These are phyloP conservation scores for Drosophila bocqueti DNA, from an alignment of 1,140 invertebrate genomes.

Conservation along the genomic window DNA sequence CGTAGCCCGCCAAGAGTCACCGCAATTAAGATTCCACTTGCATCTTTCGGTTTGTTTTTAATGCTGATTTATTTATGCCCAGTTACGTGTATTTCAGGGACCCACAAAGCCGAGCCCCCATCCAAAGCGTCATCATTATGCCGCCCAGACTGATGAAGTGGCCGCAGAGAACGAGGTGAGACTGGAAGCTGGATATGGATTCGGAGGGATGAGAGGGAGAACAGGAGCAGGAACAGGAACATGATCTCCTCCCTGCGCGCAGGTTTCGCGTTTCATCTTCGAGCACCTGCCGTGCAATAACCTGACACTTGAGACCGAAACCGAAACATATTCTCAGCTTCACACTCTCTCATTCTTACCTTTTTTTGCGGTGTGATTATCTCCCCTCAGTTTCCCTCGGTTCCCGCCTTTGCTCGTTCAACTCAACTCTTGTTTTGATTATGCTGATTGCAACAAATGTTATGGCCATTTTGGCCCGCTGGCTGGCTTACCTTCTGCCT, in stretches of 20 bases:
- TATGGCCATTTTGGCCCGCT: slow-evolving; percentile 30
- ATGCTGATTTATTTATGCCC: slow-evolving; percentile 54
- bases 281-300: slow-evolving; percentile 46
- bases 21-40: slow-evolving; percentile 43
- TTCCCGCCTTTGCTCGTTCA: not conserved
- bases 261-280: slow-evolving; percentile 44
- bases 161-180: slow-evolving; percentile 16
- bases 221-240: slow-evolving; percentile 5
- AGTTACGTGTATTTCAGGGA: slow-evolving; percentile 37
- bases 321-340: slow-evolving; percentile 49
- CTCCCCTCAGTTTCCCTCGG: not conserved
- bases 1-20: slow-evolving; percentile 1
- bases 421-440: slow-evolving; percentile 67
- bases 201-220: slow-evolving; percentile 5
- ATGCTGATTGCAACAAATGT: slow-evolving; percentile 80
- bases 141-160: slow-evolving; percentile 44
- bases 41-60: slow-evolving; percentile 45
- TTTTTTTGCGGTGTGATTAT: slow-evolving; percentile 38
- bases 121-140: slow-evolving; percentile 40
- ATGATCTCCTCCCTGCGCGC: not conserved
- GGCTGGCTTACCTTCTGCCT: slow-evolving; percentile 17
- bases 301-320: slow-evolving; percentile 47
- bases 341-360: slow-evolving; percentile 33
- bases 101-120: slow-evolving; percentile 22
- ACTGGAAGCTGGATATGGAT: slow-evolving; percentile 17